Evolutionary conservation across 2,113 vertebrate genomes (phyloP), one percentile per base, ranked within the genome.

Genomic region (Gopherus flavomarginatus): DNA sequence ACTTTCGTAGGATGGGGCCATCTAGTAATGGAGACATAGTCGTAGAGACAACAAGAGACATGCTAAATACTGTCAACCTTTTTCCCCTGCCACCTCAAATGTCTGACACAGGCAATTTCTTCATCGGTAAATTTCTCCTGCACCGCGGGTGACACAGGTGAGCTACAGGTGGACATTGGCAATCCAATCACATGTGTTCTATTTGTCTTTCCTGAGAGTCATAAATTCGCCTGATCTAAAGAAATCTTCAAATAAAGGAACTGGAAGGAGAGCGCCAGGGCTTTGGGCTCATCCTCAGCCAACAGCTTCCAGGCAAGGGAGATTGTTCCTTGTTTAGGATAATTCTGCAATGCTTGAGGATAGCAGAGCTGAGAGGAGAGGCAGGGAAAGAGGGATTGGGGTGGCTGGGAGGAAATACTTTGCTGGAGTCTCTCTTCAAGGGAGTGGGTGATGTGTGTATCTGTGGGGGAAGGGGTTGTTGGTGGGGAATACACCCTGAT

Each of bases 301-400:
- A 93, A 78, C 72, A 56, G 94, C 62, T 87, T 97, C 56, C 91
- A 96, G 85, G 81, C 72, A 91, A 91, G 92, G 84, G 89, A 95
- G 89, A 91, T 84, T 85, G 2, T 94, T 84, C 5, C 57, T 86
- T 91, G 44, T 50, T 91, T 95, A 78, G 89, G 81, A 82, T 91
- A 86, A 85, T 12, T 92, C 42, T 90, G 29, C 52, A 91, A 21
- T 50, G 14, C 14, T 69, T 81, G 29, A 86, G 92, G 62, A 42
- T 87, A 95, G 92, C 47, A 88, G 87, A 85, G 9, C 38, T 85
- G 92, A 83, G 86, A 94, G 93, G 57, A 94, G n/a, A 52, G 95
- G 38, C 87, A 92, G 89, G 93, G 65, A 77, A 69, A 16, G 90
- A 96, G 89, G 50, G 83, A 5, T 8, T 35, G 52, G 87, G 56